Conservation (phyloP, 2,113 vertebrate species). For the Dicerorhinus sumatrensis region DNA sequence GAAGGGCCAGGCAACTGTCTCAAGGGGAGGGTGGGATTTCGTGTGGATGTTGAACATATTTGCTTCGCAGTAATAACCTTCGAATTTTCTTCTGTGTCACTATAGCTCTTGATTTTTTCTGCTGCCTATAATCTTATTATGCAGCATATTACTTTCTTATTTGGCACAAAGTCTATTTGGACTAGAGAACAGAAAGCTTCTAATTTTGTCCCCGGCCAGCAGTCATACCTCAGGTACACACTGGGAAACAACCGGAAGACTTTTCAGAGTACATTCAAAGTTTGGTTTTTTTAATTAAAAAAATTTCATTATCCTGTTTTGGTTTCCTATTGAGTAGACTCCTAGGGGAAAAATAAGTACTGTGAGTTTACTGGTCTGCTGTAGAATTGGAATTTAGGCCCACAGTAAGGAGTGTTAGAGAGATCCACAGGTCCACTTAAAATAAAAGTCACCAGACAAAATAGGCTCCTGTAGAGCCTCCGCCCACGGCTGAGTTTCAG, state of each 20-base stretch:
- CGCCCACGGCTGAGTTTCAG: background rate
- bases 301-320: background rate
- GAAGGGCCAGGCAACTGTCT: background rate
- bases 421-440: background rate
- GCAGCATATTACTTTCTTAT: background rate
- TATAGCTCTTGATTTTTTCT: background rate
- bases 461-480: background rate
- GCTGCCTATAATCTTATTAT: constrained; percentile 45
- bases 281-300: background rate
- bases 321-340: constrained; percentile 37
- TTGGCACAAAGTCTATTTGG: constrained; percentile 51
- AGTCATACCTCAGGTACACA: constrained; percentile 18
- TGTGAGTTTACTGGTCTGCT: background rate
- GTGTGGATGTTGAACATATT: constrained; percentile 18
- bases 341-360: constrained; percentile 9
- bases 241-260: background rate
- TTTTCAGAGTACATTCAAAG: background rate
- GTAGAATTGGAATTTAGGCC: background rate
- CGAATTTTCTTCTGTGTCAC: constrained; percentile 4
- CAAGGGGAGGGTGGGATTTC: background rate
- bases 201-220: background rate
- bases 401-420: background rate
- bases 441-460: constrained; percentile 36
- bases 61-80: background rate
- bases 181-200: background rate